A percentile compares a stretch with the other conserved stretches of the same genome.
Conservation (phyloP, 2,888 invertebrate genomes). For the Busseola fusca region DNA sequence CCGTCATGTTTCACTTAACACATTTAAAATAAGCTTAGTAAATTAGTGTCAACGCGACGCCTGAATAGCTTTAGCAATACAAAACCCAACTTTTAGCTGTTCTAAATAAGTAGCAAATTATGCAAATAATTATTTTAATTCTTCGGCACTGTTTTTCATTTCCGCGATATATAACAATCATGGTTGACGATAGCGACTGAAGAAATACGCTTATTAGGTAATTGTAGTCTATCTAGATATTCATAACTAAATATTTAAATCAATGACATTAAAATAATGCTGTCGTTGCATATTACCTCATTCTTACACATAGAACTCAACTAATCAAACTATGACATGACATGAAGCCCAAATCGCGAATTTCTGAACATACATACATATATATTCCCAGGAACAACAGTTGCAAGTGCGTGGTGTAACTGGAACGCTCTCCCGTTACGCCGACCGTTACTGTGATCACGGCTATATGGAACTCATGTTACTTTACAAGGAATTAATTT, state of each 20-base stretch:
- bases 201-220: constrained; percentile 36
- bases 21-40: constrained; percentile 10
- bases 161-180: constrained; percentile 42
- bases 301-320: neutral
- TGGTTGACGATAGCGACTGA: constrained; percentile 11
- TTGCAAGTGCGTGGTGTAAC: constrained; percentile 63
- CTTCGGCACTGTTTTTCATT: constrained; percentile 41
- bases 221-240: constrained; percentile 6
- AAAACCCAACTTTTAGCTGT: constrained; percentile 14
- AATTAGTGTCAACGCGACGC: neutral
- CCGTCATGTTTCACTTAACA: neutral
- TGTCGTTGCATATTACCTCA: neutral
- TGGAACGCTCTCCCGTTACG: constrained; percentile 77
- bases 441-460: constrained; percentile 75
- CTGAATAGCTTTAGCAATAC: constrained; percentile 7
- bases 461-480: constrained; percentile 67
- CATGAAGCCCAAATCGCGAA: constrained; percentile 16
- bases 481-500: constrained; percentile 57
- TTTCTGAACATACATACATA: constrained; percentile 44
- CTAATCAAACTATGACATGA: constrained; percentile 4
- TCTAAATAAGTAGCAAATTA: constrained; percentile 26
- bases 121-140: constrained; percentile 31
- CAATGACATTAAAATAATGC: neutral
- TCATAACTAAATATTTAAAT: constrained; percentile 7
- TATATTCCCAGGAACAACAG: constrained; percentile 61